Conservation (phyloP, 2,888 invertebrate species). For the Synanthedon myopaeformis region DNA sequence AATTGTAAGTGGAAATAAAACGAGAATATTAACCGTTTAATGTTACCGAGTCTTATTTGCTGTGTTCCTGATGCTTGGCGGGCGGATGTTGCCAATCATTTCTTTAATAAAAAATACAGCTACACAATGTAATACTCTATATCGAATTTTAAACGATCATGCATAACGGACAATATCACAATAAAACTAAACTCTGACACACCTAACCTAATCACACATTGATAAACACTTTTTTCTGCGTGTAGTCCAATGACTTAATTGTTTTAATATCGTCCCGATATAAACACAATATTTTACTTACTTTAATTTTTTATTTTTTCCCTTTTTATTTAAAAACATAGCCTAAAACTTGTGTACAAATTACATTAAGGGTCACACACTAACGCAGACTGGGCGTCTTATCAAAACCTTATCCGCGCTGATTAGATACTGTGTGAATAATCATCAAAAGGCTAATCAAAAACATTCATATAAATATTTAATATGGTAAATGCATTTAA, state of each 20-base stretch:
- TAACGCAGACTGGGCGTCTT: constrained; percentile 24
- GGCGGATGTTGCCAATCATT: not conserved
- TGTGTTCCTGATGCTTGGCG: not conserved
- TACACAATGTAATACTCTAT: not conserved
- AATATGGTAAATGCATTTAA: constrained; percentile 1
- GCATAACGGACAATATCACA: no score
- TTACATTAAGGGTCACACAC: not conserved
- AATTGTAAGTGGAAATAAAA: no score
- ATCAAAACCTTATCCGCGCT: constrained; percentile 39
- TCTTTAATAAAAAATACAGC: not conserved
- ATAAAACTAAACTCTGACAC: no score
- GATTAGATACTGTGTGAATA: constrained; percentile 50
- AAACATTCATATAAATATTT: constrained; percentile 22
- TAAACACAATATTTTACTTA: not conserved
- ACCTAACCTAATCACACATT: no score
- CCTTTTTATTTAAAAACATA: not conserved
- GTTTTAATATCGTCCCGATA: no score
- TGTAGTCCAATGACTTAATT: no score
- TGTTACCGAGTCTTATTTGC: not conserved
- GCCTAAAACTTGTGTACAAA: not conserved
- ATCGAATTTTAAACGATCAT: no score
- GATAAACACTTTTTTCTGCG: no score
- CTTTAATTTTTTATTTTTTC: not conserved
- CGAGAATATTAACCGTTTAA: no score
- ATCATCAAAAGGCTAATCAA: constrained; percentile 55